Evolutionary conservation across 2,888 invertebrate genomes (phyloP).

Genomic region (Ochropacha duplaris): DNA sequence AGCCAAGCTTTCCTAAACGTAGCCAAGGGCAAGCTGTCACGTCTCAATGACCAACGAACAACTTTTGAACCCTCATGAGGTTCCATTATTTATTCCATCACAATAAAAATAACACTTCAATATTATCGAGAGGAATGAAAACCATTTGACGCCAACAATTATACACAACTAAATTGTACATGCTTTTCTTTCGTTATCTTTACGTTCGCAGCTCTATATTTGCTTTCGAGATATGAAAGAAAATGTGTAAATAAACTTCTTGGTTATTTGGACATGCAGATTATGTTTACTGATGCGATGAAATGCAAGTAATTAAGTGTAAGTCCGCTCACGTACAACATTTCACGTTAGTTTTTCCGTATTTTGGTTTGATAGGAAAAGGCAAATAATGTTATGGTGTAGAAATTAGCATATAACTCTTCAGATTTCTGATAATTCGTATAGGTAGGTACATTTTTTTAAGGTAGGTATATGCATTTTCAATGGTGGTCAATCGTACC

Average conservation of each 20-base stretch:
- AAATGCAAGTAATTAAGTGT: not conserved
- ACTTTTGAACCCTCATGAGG: conserved; percentile 25
- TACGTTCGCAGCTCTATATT: conserved; percentile 38
- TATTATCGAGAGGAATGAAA: not conserved
- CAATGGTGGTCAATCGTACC: too few relatives aligned
- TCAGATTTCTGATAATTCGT: too few relatives aligned
- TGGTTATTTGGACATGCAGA: conserved; percentile 20
- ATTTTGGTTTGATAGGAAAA: not conserved
- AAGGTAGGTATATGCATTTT: too few relatives aligned
- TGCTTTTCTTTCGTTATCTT: conserved; percentile 35
- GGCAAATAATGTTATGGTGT: too few relatives aligned
- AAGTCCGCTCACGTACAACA: not conserved
- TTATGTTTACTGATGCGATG: not conserved
- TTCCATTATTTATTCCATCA: conserved; percentile 27
- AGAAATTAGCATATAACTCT: too few relatives aligned
- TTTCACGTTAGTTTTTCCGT: not conserved
- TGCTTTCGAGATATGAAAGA: conserved; percentile 40
- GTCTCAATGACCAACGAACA: conserved; percentile 56
- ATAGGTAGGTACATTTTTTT: too few relatives aligned
- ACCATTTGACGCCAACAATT: conserved; percentile 2
- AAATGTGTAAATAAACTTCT: conserved; percentile 20
- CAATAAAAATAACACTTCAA: not conserved
- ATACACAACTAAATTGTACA: conserved; percentile 21
- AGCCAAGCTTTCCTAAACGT: conserved; percentile 61
- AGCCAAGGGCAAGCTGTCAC: conserved; percentile 69